phyloP scores from a whole-genome alignment of 2,113 vertebrate species.

The Anarrhichthys ocellatus region DNA sequence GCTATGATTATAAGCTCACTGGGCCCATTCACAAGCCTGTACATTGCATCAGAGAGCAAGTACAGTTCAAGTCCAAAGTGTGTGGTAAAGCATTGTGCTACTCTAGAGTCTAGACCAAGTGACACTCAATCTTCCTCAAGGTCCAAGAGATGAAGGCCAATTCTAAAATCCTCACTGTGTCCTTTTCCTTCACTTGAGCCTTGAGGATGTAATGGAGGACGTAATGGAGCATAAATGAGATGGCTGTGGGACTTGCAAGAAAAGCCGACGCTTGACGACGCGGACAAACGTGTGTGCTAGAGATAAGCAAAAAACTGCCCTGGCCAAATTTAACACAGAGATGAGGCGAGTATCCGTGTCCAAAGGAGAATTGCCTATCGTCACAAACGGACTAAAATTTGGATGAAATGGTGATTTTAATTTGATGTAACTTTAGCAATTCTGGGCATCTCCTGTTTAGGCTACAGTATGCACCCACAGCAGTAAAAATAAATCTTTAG shows the following conservation, averaged over 20 bases:
- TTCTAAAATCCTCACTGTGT: not conserved
- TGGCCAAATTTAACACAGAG: too few species aligned
- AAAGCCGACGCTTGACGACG: too few species aligned
- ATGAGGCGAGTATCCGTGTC: too few species aligned
- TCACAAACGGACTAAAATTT: too few species aligned
- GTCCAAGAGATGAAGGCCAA: not conserved
- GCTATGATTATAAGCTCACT: not conserved
- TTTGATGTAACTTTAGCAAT: too few species aligned
- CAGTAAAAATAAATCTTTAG: too few species aligned
- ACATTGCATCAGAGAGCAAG: not conserved
- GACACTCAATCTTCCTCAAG: slow-evolving; percentile 19
- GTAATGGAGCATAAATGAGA: not conserved
- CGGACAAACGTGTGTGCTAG: too few species aligned
- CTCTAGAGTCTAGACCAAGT: not conserved
- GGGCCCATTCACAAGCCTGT: not conserved
- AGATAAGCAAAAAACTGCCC: too few species aligned
- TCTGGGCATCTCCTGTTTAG: too few species aligned
- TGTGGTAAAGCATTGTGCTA: not conserved
- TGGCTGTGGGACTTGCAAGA: not conserved
- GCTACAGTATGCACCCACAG: too few species aligned
- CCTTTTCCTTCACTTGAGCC: slow-evolving; percentile 16
- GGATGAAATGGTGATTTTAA: too few species aligned
- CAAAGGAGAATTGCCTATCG: too few species aligned
- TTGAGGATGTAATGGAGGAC: not conserved
- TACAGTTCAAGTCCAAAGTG: not conserved